phyloP scores from a whole-genome alignment of 2,113 vertebrate genomes.

The Aramus guarauna region DNA sequence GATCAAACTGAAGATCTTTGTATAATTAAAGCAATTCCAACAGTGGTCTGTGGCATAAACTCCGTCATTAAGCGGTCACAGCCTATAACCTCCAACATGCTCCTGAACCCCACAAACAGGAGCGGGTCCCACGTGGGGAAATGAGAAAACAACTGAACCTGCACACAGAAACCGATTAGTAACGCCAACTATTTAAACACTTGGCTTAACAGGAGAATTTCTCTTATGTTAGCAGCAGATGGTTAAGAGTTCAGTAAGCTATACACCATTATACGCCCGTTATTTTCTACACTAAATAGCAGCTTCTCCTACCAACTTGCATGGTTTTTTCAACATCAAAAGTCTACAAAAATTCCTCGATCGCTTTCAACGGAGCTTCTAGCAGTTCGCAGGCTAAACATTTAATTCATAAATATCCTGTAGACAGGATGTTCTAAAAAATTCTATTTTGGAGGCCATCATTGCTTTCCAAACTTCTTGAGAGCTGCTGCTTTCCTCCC shows the following conservation, averaged over 20 bases:
- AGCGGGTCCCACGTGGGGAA: background rate
- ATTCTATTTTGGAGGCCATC: slow-evolving; percentile 3
- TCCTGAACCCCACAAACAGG: background rate
- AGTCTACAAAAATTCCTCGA: background rate
- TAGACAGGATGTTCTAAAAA: slow-evolving; percentile 51
- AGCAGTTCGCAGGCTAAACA: background rate
- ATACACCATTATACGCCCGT: background rate
- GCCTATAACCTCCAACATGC: background rate
- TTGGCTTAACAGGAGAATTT: background rate
- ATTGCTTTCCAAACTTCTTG: slow-evolving; percentile 14
- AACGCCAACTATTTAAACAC: background rate
- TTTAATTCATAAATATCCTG: slow-evolving; percentile 42
- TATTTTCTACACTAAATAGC: background rate
- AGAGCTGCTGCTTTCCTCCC: slow-evolving; percentile 25
- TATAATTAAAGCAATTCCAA: background rate
- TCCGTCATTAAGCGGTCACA: background rate
- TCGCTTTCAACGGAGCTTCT: background rate
- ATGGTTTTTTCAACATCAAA: background rate
- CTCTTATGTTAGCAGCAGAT: background rate
- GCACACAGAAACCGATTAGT: background rate
- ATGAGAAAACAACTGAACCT: background rate
- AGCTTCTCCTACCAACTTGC: background rate
- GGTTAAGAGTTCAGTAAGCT: background rate
- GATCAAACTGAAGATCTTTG: background rate
- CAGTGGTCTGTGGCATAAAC: background rate